These are phyloP conservation scores for Chloropsis cyanopogon DNA, from an alignment of 2,113 vertebrate species.

Conservation along the genomic window DNA sequence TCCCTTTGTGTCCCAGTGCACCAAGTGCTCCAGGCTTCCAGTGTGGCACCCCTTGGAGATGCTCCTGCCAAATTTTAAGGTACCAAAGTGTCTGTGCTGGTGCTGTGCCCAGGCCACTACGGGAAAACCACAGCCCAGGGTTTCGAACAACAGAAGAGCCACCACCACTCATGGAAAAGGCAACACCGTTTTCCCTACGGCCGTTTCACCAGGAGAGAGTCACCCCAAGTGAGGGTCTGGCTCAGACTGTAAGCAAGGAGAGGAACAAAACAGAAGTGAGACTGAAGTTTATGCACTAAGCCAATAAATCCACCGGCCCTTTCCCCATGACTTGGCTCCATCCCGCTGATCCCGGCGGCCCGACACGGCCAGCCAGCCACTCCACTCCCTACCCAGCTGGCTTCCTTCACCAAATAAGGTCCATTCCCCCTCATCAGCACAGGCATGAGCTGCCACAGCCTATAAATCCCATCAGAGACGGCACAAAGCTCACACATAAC, in stretches of 20 bases:
- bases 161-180: not conserved
- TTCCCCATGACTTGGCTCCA: not conserved
- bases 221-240: rapidly evolving
- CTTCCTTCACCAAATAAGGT: constrained; percentile 48
- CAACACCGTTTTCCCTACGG: rapidly evolving
- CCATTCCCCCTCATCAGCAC: not conserved
- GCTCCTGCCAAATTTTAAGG: not conserved
- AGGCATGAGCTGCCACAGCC: not conserved
- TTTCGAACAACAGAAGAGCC: not conserved
- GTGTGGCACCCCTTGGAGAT: not conserved
- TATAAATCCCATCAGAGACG: not conserved
- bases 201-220: not conserved
- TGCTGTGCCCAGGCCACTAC: not conserved
- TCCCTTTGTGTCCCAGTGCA: not conserved
- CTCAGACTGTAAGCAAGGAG: not conserved
- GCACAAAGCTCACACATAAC: not conserved
- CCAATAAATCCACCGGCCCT: not conserved
- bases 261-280: not conserved
- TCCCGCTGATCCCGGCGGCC: not conserved
- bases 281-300: not conserved
- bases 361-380: not conserved
- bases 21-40: not conserved
- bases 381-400: not conserved
- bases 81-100: constrained; percentile 18
- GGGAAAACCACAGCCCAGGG: not conserved